Evolutionary conservation across 1,140 invertebrate genomes (phyloP).

Genomic region (Aphelinus certus): DNA sequence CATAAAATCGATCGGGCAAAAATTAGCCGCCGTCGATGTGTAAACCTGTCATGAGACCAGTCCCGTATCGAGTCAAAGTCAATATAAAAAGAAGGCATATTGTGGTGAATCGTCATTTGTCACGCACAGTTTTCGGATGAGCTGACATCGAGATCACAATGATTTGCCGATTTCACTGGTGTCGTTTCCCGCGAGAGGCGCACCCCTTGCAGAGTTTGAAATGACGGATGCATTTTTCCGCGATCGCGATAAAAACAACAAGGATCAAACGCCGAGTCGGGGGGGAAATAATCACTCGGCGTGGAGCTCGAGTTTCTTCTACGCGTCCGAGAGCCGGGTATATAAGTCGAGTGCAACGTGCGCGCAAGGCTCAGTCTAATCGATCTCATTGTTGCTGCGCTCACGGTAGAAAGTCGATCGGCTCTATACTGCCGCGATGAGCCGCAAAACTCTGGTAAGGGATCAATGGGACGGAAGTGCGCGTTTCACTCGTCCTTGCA

Average conservation of each 20-base stretch:
- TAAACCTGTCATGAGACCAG: too few species aligned
- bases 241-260: background rate
- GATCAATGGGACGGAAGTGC: background rate
- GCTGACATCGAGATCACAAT: background rate
- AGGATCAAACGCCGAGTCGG: background rate
- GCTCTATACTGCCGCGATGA: conserved; percentile 37
- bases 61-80: too few species aligned
- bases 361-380: conserved; percentile 8
- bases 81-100: too few species aligned
- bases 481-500: too few species aligned
- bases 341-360: conserved; percentile 1
- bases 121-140: background rate
- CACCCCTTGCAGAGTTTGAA: too few species aligned
- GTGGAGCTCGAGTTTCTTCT: conserved; percentile 11
- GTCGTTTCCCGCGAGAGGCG: background rate
- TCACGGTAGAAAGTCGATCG: conserved; percentile 13
- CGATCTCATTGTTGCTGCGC: conserved; percentile 13
- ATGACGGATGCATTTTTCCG: background rate
- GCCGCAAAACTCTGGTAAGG: conserved; percentile 42
- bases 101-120: too few species aligned
- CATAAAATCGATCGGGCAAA: too few species aligned
- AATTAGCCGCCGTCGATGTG: too few species aligned
- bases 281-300: conserved; percentile 9
- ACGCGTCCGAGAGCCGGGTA: background rate
- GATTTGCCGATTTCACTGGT: background rate